phyloP scores from a whole-genome alignment of 1,140 invertebrate genomes.

The Hypothenemus hampei region DNA sequence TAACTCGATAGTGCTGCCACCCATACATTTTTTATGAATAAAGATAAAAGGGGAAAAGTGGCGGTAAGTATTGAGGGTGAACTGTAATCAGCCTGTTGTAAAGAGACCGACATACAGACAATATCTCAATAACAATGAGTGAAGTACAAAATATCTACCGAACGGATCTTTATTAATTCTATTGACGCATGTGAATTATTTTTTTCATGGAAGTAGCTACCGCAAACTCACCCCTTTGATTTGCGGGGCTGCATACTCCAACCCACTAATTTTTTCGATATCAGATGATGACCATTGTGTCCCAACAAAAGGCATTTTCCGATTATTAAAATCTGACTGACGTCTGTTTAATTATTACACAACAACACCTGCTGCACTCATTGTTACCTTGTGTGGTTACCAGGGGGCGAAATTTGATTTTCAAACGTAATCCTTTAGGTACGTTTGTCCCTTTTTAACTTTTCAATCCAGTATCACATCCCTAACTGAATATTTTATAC shows the following conservation, averaged over 20 bases:
- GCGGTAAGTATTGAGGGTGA: neutral
- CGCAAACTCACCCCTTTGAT: constrained; percentile 3
- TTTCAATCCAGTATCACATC: neutral
- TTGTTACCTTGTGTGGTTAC: constrained; percentile 21
- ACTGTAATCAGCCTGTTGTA: constrained; percentile 7
- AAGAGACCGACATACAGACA: constrained; percentile 11
- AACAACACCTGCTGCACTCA: constrained; percentile 40
- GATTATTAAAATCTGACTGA: constrained; percentile 44
- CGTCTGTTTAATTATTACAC: constrained; percentile 42
- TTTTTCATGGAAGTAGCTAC: neutral
- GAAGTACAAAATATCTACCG: constrained; percentile 34
- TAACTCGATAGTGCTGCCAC: too few relatives aligned
- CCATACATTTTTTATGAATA: constrained; percentile 10
- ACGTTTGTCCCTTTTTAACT: neutral
- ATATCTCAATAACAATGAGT: constrained; percentile 33
- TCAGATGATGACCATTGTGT: constrained; percentile 39
- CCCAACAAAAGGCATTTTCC: constrained; percentile 39
- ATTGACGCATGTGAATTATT: neutral
- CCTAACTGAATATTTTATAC: neutral
- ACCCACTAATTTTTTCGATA: constrained; percentile 28
- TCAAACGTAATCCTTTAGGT: neutral
- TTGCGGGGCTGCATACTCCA: constrained; percentile 30
- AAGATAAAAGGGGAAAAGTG: constrained; percentile 8
- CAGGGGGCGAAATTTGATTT: constrained; percentile 3
- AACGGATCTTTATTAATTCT: constrained; percentile 29